Evolutionary conservation across 2,888 invertebrate species (phyloP).

Genomic region (Trachelus iudaicus): DNA sequence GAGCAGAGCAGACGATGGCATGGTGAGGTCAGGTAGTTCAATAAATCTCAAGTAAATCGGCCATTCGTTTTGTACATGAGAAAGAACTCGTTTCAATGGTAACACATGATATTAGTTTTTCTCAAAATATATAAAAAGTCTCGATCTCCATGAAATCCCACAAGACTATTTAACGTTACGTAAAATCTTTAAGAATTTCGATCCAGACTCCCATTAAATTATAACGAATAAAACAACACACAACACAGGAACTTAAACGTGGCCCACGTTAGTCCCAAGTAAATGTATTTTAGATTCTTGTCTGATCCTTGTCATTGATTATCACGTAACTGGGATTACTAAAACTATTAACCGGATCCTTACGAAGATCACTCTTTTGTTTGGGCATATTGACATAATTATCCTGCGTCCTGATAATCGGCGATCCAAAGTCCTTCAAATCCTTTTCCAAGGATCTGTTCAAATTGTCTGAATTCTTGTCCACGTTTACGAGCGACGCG

Average conservation of each 20-base stretch:
- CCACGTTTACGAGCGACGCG: slow-evolving; percentile 28
- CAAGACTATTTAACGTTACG: neutral
- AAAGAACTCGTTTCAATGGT: neutral
- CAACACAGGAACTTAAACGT: neutral
- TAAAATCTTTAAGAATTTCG: neutral
- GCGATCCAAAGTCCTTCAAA: slow-evolving; percentile 46
- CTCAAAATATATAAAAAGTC: neutral
- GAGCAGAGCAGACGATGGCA: neutral
- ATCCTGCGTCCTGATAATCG: slow-evolving; percentile 58
- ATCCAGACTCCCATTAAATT: slow-evolving; percentile 8
- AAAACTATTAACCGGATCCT: slow-evolving; percentile 51
- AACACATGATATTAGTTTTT: neutral
- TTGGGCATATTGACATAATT: slow-evolving; percentile 70
- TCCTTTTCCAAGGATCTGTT: slow-evolving; percentile 8
- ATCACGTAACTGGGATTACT: slow-evolving; percentile 64
- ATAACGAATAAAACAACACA: neutral
- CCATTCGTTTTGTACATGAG: neutral
- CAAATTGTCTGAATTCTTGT: neutral
- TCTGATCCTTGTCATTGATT: slow-evolving; percentile 33
- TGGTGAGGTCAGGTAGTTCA: neutral
- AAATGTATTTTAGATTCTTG: slow-evolving; percentile 8
- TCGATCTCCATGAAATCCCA: neutral
- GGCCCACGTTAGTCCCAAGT: neutral
- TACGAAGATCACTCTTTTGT: slow-evolving; percentile 63
- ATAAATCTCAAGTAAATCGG: neutral